Conservation (phyloP, 2,888 invertebrate genomes). For the Strigamia transsilvanica region DNA sequence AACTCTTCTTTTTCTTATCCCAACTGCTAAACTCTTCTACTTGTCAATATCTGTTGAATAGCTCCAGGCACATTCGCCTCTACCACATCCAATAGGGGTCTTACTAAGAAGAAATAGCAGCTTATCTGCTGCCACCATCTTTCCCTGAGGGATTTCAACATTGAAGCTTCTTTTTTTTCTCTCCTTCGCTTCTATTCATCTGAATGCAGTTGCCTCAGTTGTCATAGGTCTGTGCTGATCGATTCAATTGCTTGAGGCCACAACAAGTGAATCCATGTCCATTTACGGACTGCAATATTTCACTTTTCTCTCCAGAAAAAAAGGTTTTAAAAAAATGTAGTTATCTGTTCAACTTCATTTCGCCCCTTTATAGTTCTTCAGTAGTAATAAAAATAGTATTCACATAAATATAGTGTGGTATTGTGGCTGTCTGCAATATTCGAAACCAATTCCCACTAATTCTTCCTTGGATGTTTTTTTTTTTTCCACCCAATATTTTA, state of each 20-base stretch:
- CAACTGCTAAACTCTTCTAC: slow-evolving; percentile 26
- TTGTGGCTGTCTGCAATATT: background rate
- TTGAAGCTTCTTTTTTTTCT: slow-evolving; percentile 17
- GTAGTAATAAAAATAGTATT: background rate
- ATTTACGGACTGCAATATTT: slow-evolving; percentile 26
- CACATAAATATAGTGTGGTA: background rate
- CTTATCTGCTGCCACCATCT: slow-evolving; percentile 30
- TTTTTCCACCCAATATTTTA: background rate
- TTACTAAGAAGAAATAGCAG: slow-evolving; percentile 25
- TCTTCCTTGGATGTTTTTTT: background rate
- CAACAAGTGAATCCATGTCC: slow-evolving; percentile 30
- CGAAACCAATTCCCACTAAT: background rate
- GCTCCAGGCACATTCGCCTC: background rate
- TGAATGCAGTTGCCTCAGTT: slow-evolving; percentile 26
- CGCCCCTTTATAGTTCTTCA: background rate
- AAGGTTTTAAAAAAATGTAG: background rate
- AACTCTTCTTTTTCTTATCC: slow-evolving; percentile 18
- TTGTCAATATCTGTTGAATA: slow-evolving; percentile 30
- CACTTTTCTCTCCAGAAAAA: background rate
- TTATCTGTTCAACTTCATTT: slow-evolving; percentile 26
- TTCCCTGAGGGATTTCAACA: slow-evolving; percentile 26
- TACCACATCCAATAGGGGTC: slow-evolving; percentile 28
- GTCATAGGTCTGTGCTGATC: slow-evolving; percentile 30
- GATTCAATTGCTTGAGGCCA: slow-evolving; percentile 20
- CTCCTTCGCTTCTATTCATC: slow-evolving; percentile 16